Conservation (phyloP, 2,888 invertebrate genomes). For the Pseudococcus jackbeardsleyi region DNA sequence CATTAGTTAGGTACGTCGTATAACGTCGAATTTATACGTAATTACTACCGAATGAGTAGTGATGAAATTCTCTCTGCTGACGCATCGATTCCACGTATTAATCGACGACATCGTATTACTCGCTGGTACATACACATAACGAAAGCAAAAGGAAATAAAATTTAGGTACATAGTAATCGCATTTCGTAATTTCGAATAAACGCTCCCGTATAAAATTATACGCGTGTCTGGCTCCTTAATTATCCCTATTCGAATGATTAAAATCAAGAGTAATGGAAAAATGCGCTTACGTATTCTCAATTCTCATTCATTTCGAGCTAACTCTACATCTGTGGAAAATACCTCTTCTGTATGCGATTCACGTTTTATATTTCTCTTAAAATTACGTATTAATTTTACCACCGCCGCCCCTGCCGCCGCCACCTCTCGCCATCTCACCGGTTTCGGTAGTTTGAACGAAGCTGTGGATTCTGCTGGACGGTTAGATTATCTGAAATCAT, state of each 20-base stretch:
- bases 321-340: neutral
- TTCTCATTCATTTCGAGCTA: neutral
- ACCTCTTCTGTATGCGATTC: neutral
- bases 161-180: neutral
- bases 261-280: neutral
- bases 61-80: neutral
- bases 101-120: neutral
- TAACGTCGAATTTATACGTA: conserved; percentile 14
- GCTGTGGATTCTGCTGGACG: neutral
- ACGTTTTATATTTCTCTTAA: neutral
- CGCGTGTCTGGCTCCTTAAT: neutral
- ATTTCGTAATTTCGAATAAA: neutral
- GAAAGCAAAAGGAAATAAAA: conserved; percentile 15
- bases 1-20: neutral
- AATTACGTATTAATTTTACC: conserved; percentile 22
- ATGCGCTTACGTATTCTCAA: neutral
- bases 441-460: conserved; percentile 1
- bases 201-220: neutral
- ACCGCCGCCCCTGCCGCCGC: neutral
- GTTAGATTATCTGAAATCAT: neutral
- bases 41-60: neutral
- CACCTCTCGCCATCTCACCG: neutral
- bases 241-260: neutral
- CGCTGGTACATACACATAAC: neutral
- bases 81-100: neutral